Conservation (phyloP, 2,113 vertebrate species). For the Poecile atricapillus region DNA sequence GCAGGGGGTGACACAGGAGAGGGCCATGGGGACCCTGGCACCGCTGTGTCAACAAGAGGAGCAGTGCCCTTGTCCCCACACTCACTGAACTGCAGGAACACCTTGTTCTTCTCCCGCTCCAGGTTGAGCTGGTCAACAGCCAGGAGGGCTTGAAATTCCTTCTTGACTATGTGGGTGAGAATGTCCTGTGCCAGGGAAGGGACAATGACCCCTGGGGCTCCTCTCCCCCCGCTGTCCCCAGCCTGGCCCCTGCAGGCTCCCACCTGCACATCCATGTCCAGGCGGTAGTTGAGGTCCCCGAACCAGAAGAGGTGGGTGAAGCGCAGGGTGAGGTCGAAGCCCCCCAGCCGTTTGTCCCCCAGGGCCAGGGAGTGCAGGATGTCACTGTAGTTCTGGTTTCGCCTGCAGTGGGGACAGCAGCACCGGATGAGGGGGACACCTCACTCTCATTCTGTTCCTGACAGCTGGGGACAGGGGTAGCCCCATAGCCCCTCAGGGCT, state of each 20-base stretch:
- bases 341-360: conserved; percentile 51
- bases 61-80: not conserved
- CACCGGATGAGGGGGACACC: accelerated
- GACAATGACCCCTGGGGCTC: accelerated
- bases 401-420: not conserved
- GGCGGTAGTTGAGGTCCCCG: conserved; percentile 66
- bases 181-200: conserved; percentile 72
- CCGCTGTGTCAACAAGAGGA: accelerated
- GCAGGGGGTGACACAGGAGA: not conserved
- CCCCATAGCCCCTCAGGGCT: not conserved
- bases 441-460: not conserved
- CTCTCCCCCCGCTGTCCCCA: accelerated
- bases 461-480: not conserved
- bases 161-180: conserved; percentile 79
- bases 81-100: conserved; percentile 86
- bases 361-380: conserved; percentile 61
- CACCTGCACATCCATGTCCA: conserved; percentile 68
- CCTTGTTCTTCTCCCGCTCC: conserved; percentile 84
- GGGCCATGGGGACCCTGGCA: not conserved
- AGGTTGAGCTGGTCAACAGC: conserved; percentile 84
- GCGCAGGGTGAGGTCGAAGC: conserved; percentile 63
- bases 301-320: conserved; percentile 72
- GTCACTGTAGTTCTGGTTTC: conserved; percentile 70
- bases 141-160: conserved; percentile 84
- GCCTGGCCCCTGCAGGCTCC: accelerated